Percentiles rank a stretch among this genome's conserved stretches.
Evolutionary conservation across 2,113 vertebrate genomes (phyloP).

Genomic region (Ctenodactylus gundi): DNA sequence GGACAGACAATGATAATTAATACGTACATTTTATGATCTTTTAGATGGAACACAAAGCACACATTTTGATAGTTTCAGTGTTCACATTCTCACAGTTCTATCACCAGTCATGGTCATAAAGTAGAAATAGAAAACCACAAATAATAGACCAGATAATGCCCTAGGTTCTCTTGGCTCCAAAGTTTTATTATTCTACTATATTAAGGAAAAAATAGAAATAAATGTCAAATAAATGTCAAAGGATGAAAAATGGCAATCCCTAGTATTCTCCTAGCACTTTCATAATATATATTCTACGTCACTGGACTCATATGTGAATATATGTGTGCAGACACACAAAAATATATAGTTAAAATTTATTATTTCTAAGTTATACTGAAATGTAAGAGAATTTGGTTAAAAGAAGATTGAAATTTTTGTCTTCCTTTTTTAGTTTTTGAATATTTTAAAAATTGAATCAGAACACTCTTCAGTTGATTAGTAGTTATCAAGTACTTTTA

Average conservation of each 20-base stretch:
- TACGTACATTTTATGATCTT: neutral
- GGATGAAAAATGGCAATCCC: neutral
- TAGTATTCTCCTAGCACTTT: neutral
- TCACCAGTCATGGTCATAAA: neutral
- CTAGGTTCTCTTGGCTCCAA: neutral
- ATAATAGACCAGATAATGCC: neutral
- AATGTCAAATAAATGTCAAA: constrained; percentile 52
- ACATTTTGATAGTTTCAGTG: neutral
- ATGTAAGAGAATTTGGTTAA: neutral
- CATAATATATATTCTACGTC: neutral
- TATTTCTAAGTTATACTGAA: neutral
- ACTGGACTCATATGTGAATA: neutral
- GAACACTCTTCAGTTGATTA: neutral
- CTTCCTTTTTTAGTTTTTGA: neutral
- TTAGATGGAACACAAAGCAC: neutral
- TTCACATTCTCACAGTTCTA: neutral
- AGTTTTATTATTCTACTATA: constrained; percentile 42
- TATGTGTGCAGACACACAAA: too few species aligned
- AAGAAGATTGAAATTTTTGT: neutral
- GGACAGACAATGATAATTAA: neutral
- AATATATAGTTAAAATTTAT: neutral
- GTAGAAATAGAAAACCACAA: constrained; percentile 32
- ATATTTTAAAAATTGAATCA: neutral
- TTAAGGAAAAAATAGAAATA: constrained; percentile 27
- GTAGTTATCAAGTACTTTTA: neutral